Evolutionary conservation across 2,888 invertebrate species (phyloP).

Genomic region (Trilocha varians): DNA sequence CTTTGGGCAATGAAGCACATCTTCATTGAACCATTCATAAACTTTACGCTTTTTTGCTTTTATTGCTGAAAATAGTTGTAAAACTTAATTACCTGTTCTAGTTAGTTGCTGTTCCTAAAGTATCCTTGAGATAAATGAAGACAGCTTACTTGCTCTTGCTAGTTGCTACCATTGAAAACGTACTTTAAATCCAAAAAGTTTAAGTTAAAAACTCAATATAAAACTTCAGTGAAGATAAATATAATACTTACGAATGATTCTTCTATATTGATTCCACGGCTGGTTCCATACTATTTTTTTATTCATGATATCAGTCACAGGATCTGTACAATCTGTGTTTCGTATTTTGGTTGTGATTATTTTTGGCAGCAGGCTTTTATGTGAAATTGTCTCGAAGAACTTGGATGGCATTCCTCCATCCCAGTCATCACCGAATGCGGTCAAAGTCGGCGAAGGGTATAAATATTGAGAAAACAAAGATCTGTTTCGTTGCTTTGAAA

Average conservation of each 20-base stretch:
- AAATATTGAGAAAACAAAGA: slow-evolving; percentile 22
- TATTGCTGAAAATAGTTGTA: too few species aligned
- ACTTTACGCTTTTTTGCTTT: slow-evolving; percentile 7
- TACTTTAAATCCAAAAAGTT: too few species aligned
- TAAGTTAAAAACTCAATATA: too few species aligned
- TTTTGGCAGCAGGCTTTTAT: slow-evolving; percentile 45
- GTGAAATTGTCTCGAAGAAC: slow-evolving; percentile 48
- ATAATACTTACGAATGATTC: slow-evolving; percentile 1
- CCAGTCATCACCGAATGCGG: slow-evolving; percentile 45
- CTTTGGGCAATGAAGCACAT: slow-evolving; percentile 48
- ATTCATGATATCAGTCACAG: slow-evolving; percentile 36
- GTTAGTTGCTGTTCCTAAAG: too few species aligned
- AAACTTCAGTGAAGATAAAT: too few species aligned
- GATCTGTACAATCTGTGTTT: slow-evolving; percentile 37
- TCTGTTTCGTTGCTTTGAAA: slow-evolving; percentile 25
- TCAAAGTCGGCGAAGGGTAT: slow-evolving; percentile 39
- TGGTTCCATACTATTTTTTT: slow-evolving; percentile 41
- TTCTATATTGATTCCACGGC: slow-evolving; percentile 14
- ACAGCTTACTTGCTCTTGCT: too few species aligned
- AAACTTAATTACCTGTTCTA: too few species aligned
- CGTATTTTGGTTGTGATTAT: slow-evolving; percentile 33
- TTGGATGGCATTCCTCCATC: slow-evolving; percentile 43
- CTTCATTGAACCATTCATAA: slow-evolving; percentile 38
- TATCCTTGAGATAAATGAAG: neutral
- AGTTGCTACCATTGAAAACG: too few species aligned